Conservation (phyloP, 2,113 vertebrate genomes). For the Cyprinodon tularosa region DNA sequence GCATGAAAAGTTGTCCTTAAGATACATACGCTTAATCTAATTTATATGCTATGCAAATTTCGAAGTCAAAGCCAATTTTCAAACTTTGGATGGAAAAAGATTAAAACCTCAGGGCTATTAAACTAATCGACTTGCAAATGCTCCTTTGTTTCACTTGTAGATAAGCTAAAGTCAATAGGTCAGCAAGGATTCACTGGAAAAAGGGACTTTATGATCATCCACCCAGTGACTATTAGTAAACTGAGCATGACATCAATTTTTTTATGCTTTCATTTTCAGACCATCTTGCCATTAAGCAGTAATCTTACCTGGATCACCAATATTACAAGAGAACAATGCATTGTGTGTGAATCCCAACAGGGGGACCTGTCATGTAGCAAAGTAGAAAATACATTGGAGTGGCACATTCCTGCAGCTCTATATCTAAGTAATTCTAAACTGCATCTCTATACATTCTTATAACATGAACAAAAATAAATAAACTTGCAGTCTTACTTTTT, state of each 20-base stretch:
- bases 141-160: slow-evolving; percentile 49
- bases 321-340: background rate
- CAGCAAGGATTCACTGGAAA: slow-evolving; percentile 40
- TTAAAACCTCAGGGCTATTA: slow-evolving; percentile 60
- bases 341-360: background rate
- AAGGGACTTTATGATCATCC: slow-evolving; percentile 3
- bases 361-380: background rate
- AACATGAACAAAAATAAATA: background rate
- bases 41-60: slow-evolving; percentile 70
- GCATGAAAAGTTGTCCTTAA: slow-evolving; percentile 43
- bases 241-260: background rate
- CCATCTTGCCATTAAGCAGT: slow-evolving; percentile 1
- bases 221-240: background rate
- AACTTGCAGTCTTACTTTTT: background rate
- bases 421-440: no score
- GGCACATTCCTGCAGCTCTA: no score
- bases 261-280: no score
- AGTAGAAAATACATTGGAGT: background rate
- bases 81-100: slow-evolving; percentile 58
- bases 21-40: slow-evolving; percentile 61
- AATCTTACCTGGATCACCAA: background rate
- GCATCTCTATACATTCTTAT: no score
- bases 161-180: slow-evolving; percentile 69
- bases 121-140: slow-evolving; percentile 77
- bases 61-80: slow-evolving; percentile 65